Base-by-base conservation (phyloP, 2,888 invertebrate species). In the Melanostoma scalare region DNA sequence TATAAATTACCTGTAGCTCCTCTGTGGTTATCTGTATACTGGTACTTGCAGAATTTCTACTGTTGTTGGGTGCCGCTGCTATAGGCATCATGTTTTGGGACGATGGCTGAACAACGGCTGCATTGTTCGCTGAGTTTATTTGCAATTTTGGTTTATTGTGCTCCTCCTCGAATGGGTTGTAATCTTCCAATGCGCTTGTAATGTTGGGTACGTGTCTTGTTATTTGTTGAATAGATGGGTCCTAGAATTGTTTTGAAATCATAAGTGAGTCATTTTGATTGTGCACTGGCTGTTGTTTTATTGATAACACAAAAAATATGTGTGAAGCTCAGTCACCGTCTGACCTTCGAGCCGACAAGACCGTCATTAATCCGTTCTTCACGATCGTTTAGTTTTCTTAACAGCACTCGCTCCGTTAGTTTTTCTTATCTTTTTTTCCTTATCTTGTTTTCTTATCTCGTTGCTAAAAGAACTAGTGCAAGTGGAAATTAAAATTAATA, bases 161-260 rank as follows among this genome's bases (percentile, higher is more conserved):
- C 87, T 96, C 96, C 85, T 87, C 82, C 86, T 96, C 97, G 91
- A 99, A 99, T 36, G 98, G 98, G 92, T 98, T 98, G 92, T 98
- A 98, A 89, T 98, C 98, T 90, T 98, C 98, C 69, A 98, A 93
- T 60, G 96, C 95, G 93, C 89, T 94, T 82, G 87, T 87, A 31
- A 89, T 87, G 77, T 87, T 88, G 87, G 93, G 94, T 74, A 95
- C 93, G 90, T 94, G 94, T 88, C 93, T 95, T 78, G 98, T 95
- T 50, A 97, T 97, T 92, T 97, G 96, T 91, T 96, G 96, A 78
- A 99, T 96, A 69, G 98, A 94, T 50, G 99, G 99, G 93, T 99
- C 99, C 98, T 99, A 90, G 40, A 68, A 60, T 76, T 52, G 20
- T 58, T 75, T 48, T 60, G 8, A 60, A 48, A 74, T 44, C 36